These are phyloP conservation scores for Drepana arcuata DNA, from an alignment of 1,140 invertebrate species.

Conservation along the genomic window DNA sequence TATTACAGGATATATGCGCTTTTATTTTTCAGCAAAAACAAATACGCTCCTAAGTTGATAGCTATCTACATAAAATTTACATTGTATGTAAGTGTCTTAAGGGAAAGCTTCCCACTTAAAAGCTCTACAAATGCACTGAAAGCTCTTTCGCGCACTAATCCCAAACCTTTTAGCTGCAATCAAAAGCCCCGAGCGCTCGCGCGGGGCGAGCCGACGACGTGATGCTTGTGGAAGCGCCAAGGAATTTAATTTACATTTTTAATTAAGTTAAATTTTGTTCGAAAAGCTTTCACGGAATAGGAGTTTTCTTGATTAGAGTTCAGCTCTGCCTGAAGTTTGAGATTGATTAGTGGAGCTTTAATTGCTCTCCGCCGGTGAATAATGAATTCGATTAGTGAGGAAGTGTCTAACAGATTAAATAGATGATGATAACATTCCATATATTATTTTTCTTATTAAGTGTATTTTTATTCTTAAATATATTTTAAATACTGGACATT, in stretches of 20 bases:
- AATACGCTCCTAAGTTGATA: conserved; percentile 40
- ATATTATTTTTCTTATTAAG: no score
- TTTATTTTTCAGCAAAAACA: conserved; percentile 28
- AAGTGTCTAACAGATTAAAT: conserved; percentile 53
- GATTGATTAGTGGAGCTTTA: conserved; percentile 72
- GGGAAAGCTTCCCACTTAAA: conserved; percentile 72
- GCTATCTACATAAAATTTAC: conserved; percentile 62
- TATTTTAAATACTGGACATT: no score
- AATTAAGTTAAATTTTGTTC: conserved; percentile 73
- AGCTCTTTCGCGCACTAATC: conserved; percentile 72
- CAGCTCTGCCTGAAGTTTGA: conserved; percentile 68
- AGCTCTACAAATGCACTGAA: conserved; percentile 72
- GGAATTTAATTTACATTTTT: conserved; percentile 73
- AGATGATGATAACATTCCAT: no score
- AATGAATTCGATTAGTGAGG: conserved; percentile 67
- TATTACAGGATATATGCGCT: no score
- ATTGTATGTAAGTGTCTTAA: conserved; percentile 72
- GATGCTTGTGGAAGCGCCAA: conserved; percentile 69
- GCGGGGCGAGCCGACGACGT: conserved; percentile 23
- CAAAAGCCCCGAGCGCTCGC: conserved; percentile 64
- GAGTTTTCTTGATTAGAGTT: conserved; percentile 72
- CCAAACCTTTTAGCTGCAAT: conserved; percentile 73
- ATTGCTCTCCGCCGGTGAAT: conserved; percentile 69
- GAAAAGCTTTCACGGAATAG: conserved; percentile 69
- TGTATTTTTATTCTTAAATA: no score